Base-by-base conservation (phyloP, 2,888 invertebrate genomes). In the Monopis laevigella region DNA sequence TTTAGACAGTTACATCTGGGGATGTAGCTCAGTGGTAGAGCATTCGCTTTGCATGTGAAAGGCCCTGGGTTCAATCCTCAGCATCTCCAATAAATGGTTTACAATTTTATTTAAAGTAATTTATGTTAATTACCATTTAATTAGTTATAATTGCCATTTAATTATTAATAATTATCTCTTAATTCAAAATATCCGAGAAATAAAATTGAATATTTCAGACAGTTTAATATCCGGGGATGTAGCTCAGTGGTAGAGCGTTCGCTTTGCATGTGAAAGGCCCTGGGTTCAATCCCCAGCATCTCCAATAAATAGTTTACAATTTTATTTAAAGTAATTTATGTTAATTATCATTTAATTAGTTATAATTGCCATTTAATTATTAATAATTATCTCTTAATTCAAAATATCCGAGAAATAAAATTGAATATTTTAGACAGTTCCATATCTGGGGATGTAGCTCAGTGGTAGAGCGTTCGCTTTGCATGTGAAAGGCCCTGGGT, bases 171-270 rank as follows among this genome's bases (percentile, higher is more conserved):
- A 6, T 24, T 24, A 10, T 24, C 10, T 10, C 24, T 24, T 24
- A 24, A 10, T 7, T 24, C 6, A 24, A 7, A 7, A 24, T 24
- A 24, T 7, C 24, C 10, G 24, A 24, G 10, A 10, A 7, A 24
- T 24, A 7, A 24, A 24, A 24, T 7, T 10, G 24, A 10, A 24
- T 7, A 6, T 10, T 24, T n/a, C n/a, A n/a, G n/a, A n/a, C n/a
- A n/a, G n/a, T n/a, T n/a, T n/a, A n/a, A n/a, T n/a, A n/a, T n/a
- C 24, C 47, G 85, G 85, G 86, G 93, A 92, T 93, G 92, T 93
- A 93, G 93, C 93, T 93, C 93, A 93, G 92, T 93, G 93, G 93
- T 93, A 93, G 93, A 93, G 93, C 93, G 93, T 92, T 93, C 93
- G 93, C 93, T 94, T 94, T 93, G 93, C 93, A 93, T 93, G 93